These are phyloP conservation scores for Globia sparganii DNA, from an alignment of 2,888 invertebrate species.

Conservation along the genomic window DNA sequence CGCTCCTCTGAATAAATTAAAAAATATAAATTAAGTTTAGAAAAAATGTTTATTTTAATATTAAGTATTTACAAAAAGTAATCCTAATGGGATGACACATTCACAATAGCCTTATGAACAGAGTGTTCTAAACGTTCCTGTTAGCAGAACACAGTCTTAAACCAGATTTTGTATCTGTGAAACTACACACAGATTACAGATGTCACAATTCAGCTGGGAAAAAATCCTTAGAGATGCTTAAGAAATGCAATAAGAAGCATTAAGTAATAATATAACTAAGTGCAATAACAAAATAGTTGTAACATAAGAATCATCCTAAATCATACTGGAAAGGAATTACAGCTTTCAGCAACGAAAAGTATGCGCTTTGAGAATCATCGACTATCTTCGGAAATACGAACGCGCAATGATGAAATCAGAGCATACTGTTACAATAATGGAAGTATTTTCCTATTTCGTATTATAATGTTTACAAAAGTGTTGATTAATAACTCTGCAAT, in stretches of 20 bases:
- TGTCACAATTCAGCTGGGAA: background rate
- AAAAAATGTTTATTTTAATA: conserved; percentile 21
- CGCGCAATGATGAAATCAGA: background rate
- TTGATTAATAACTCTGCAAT: background rate
- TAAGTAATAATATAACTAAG: too few relatives aligned
- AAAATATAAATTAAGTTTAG: background rate
- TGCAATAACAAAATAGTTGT: background rate
- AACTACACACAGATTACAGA: too few relatives aligned
- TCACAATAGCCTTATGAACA: background rate
- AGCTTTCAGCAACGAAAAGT: background rate
- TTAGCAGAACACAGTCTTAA: background rate
- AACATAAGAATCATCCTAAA: background rate
- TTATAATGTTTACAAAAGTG: too few relatives aligned
- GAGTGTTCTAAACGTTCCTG: background rate
- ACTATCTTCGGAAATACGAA: background rate
- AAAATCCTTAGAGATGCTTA: background rate
- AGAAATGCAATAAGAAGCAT: background rate
- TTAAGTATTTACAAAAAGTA: conserved; percentile 34
- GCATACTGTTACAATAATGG: background rate
- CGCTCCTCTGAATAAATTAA: background rate
- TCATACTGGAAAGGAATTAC: background rate
- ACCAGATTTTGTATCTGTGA: background rate
- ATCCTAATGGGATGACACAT: background rate
- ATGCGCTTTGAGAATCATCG: background rate
- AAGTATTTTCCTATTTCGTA: background rate